phyloP scores from a whole-genome alignment of 2,888 invertebrate genomes.

The Zygothrica quintamaculata region DNA sequence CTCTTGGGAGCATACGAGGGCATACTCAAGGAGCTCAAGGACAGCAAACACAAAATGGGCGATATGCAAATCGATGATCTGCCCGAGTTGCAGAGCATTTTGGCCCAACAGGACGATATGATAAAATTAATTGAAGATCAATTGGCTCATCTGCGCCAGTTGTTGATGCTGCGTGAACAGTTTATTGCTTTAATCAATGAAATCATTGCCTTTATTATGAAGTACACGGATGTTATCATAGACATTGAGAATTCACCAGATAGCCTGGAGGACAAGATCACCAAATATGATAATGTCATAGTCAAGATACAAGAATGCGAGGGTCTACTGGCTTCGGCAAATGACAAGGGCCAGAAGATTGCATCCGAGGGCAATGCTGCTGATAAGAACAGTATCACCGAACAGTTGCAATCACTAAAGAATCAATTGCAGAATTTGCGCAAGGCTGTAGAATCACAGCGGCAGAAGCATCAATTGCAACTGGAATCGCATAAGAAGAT shows the following conservation, averaged over 20 bases:
- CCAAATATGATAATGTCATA: constrained; percentile 93
- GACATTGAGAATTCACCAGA: constrained; percentile 94
- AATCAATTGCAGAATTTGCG: constrained; percentile 92
- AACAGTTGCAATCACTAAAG: constrained; percentile 93
- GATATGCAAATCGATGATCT: constrained; percentile 91
- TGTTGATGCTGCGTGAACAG: constrained; percentile 93
- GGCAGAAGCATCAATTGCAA: constrained; percentile 94
- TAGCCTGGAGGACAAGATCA: constrained; percentile 93
- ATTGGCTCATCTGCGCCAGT: constrained; percentile 91
- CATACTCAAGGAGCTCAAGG: constrained; percentile 91
- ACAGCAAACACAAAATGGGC: constrained; percentile 90
- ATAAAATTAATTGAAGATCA: constrained; percentile 94
- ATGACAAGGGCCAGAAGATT: constrained; percentile 96
- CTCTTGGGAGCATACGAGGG: constrained; percentile 91
- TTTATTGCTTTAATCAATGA: constrained; percentile 94
- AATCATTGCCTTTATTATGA: constrained; percentile 93
- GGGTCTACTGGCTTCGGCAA: constrained; percentile 92
- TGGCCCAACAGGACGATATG: constrained; percentile 93
- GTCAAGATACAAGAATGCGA: constrained; percentile 95
- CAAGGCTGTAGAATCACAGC: constrained; percentile 92
- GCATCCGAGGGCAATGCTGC: constrained; percentile 95
- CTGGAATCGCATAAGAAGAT: constrained; percentile 95
- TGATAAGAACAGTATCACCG: constrained; percentile 94
- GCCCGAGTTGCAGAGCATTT: constrained; percentile 91
- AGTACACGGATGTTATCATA: constrained; percentile 92